These are phyloP conservation scores for Cydia fagiglandana DNA, from an alignment of 1,140 invertebrate genomes.

Conservation along the genomic window DNA sequence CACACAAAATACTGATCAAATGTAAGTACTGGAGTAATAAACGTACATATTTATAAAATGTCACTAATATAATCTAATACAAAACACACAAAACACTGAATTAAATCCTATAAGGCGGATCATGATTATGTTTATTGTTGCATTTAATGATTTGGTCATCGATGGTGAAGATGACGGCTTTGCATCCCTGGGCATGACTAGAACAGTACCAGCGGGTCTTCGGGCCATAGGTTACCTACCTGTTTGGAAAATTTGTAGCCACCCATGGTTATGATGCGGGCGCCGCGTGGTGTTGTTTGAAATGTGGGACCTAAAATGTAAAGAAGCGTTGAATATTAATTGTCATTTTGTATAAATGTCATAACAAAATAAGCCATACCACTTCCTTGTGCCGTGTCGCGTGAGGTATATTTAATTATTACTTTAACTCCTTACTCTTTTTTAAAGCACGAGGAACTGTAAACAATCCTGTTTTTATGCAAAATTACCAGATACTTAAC, in stretches of 20 bases:
- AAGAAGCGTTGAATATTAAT: no score
- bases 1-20: no score
- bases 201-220: conserved; percentile 50
- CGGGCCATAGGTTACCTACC: background rate
- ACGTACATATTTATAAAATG: background rate
- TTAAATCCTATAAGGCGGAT: background rate
- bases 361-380: no score
- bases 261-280: conserved; percentile 37
- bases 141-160: conserved; percentile 41
- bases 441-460: no score
- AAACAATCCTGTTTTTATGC: no score
- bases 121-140: conserved; percentile 40
- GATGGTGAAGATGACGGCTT: conserved; percentile 46
- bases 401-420: no score
- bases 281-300: conserved; percentile 36
- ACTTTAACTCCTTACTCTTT: no score
- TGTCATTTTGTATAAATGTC: no score
- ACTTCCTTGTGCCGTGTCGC: no score
- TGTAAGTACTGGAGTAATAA: background rate
- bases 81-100: background rate
- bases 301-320: conserved; percentile 17
- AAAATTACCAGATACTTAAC: no score
- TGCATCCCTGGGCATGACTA: conserved; percentile 45
- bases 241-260: conserved; percentile 48
- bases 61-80: background rate